Percentiles rank a stretch among this genome's conserved stretches.
phyloP scores from a whole-genome alignment of 2,797 vertebrate genomes.

The Onychomys leucogaster region DNA sequence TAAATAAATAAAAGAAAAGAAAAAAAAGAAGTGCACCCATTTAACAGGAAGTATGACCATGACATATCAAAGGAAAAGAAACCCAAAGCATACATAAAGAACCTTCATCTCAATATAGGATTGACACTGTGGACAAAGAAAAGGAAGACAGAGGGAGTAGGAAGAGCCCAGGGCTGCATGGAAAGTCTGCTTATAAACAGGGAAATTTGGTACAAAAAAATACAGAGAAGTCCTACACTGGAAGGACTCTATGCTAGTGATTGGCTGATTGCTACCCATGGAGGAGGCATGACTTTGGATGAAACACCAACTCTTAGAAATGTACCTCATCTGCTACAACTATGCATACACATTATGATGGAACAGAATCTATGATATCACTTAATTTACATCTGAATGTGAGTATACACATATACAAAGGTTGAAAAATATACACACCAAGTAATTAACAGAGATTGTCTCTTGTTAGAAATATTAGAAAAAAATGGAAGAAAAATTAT shows the following conservation, averaged over 20 bases:
- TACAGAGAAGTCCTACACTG: not conserved
- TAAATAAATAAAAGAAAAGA: too few relatives aligned
- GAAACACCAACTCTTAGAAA: not conserved
- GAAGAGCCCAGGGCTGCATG: not conserved
- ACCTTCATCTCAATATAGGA: not conserved
- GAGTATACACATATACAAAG: not conserved
- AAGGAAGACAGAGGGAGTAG: not conserved
- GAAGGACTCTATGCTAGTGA: not conserved
- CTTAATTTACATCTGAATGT: not conserved
- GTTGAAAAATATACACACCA: not conserved
- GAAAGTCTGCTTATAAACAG: fast-evolving
- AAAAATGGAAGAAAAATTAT: not conserved
- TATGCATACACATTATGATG: not conserved
- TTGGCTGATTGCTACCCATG: not conserved
- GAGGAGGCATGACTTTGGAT: not conserved
- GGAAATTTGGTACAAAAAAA: not conserved
- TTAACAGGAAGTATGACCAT: not conserved
- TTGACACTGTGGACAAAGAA: not conserved
- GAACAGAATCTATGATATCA: not conserved
- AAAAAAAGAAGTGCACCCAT: not conserved
- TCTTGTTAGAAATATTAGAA: not conserved
- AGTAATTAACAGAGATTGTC: not conserved
- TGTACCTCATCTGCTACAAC: not conserved
- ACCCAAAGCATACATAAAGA: not conserved
- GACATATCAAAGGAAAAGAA: not conserved